Evolutionary conservation across 2,888 invertebrate species (phyloP), one percentile per base, ranked within the genome.

Genomic region (Lasioglossum oenotherae): DNA sequence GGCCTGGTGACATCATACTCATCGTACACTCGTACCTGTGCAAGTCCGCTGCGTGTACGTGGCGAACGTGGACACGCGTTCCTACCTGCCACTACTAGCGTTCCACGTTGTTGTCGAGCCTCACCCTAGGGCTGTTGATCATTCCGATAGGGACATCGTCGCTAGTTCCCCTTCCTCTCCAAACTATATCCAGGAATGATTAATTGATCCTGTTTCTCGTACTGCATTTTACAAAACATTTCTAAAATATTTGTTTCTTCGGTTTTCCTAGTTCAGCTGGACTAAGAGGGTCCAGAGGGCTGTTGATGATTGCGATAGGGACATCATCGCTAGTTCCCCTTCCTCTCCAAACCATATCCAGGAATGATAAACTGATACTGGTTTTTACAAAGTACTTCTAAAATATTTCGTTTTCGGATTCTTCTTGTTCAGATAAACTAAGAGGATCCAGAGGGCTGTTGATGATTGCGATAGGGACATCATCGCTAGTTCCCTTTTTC

Each of bases 1-100:
- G 82, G 86, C 87, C 87, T 87, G 90, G 80, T 93, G 92, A 92
- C 92, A 92, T 93, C 93, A 93, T 92, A 90, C 82, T 79, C 74
- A 69, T 64, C 53, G 74, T 71, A 69, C 72, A 86, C 69, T 91
- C 88, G 86, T 90, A 79, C 84, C 74, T 87, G 87, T 80, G 80
- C 77, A 14, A 35, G 44, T 1, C 31, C 67, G 23, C 10, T 78
- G 77, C 57, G 46, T 23, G 72, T 60, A 46, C 79, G 57, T 78
- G 78, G 74, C 67, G 71, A 75, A 79, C 82, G 72, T 78, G 78
- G 69, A 38, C 85, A 71, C 85, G 64, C 73, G 46, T 73, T 69
- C 74, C 74, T 82, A 75, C 49, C 53, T 31, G 78, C n/a, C 38
- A 16, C 79, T 35, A 67, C 71, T 19, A n/a, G 14, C 44, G 41